Percentiles rank a stretch among this genome's conserved stretches.
These are phyloP conservation scores for Aethes cnicana DNA, from an alignment of 2,888 invertebrate species.

Conservation along the genomic window DNA sequence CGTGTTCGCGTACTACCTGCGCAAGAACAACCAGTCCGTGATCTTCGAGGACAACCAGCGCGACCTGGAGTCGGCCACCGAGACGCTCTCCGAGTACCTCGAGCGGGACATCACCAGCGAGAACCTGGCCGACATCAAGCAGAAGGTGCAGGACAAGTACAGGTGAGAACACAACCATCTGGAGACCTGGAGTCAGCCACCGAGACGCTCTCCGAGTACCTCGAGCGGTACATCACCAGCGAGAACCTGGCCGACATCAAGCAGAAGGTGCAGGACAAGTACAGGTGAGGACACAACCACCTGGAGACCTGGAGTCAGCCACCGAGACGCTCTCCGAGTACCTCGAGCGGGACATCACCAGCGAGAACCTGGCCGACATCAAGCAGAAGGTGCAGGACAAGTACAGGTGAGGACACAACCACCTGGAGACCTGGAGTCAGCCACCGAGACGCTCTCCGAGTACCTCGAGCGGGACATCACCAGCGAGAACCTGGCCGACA, in stretches of 20 bases:
- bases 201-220: constrained; percentile 97
- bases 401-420: constrained; percentile 99
- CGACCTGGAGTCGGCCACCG: constrained; percentile 98
- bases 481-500: constrained; percentile 97
- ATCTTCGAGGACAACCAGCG: constrained; percentile 99
- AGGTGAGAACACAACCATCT: constrained; percentile 99
- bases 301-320: constrained; percentile 97
- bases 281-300: constrained; percentile 99
- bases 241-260: constrained; percentile 98
- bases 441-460: constrained; percentile 98
- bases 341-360: constrained; percentile 98
- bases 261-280: constrained; percentile 99
- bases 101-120: constrained; percentile 99
- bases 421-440: constrained; percentile 98
- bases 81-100: constrained; percentile 97
- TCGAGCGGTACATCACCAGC: constrained; percentile 98
- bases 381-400: constrained; percentile 99
- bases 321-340: constrained; percentile 98
- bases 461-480: constrained; percentile 99
- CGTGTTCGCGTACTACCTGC: constrained; percentile 99
- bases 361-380: constrained; percentile 97
- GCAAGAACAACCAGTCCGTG: constrained; percentile 98
- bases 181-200: constrained; percentile 98
- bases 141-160: constrained; percentile 99
- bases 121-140: constrained; percentile 98